Percentiles rank a stretch among this genome's conserved stretches.
phyloP scores from a whole-genome alignment of 1,140 invertebrate genomes.

The Drosophila guanche region DNA sequence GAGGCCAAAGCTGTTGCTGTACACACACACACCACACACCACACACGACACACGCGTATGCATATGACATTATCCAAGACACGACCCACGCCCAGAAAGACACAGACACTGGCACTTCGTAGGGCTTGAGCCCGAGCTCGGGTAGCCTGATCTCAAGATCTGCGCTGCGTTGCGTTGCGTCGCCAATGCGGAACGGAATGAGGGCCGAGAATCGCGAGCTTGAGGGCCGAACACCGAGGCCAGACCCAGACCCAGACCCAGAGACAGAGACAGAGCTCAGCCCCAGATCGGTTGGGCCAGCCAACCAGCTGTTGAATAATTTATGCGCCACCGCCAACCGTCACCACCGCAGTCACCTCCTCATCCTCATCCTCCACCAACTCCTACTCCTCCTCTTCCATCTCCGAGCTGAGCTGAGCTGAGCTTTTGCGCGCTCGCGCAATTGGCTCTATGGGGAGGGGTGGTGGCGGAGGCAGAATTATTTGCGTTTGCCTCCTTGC shows the following conservation, averaged over 20 bases:
- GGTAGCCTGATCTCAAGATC: constrained; percentile 23
- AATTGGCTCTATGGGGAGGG: constrained; percentile 23
- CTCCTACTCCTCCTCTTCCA: too few species aligned
- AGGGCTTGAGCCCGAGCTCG: too few species aligned
- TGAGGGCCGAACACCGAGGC: constrained; percentile 42
- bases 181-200: constrained; percentile 71
- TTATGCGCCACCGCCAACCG: constrained; percentile 64
- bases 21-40: constrained; percentile 48
- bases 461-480: constrained; percentile 38
- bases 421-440: constrained; percentile 16
- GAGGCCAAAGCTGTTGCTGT: constrained; percentile 32
- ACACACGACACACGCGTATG: constrained; percentile 57
- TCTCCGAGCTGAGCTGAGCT: background rate
- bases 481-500: constrained; percentile 75
- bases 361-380: constrained; percentile 19
- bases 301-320: constrained; percentile 72
- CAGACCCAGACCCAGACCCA: constrained; percentile 30
- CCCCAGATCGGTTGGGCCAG: constrained; percentile 4
- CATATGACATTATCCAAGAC: constrained; percentile 66
- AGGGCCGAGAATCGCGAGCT: constrained; percentile 25
- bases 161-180: constrained; percentile 56
- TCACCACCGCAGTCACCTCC: constrained; percentile 61
- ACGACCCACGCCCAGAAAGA: constrained; percentile 16
- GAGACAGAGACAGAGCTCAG: constrained; percentile 14
- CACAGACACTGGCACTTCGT: background rate